Evolutionary conservation across 1,140 invertebrate genomes (phyloP).

Genomic region (Drosophila takahashii): DNA sequence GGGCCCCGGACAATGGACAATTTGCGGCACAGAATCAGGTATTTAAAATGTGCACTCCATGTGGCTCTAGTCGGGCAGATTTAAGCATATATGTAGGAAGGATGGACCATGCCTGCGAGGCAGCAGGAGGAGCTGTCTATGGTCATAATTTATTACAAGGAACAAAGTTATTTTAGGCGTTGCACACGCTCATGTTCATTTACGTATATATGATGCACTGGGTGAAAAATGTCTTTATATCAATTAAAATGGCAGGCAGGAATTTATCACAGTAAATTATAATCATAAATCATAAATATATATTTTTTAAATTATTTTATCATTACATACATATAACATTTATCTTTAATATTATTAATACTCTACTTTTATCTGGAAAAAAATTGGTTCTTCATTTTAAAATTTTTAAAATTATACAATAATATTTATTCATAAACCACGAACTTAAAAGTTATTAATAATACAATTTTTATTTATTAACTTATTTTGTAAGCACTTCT

Average conservation of each 20-base stretch:
- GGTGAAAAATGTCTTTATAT: constrained; percentile 3
- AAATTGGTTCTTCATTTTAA: too few relatives aligned
- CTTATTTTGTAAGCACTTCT: background rate
- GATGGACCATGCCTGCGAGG: constrained; percentile 21
- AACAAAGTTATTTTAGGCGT: constrained; percentile 73
- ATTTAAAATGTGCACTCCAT: constrained; percentile 69
- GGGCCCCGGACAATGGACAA: constrained; percentile 55
- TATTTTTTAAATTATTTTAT: too few relatives aligned
- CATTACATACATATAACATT: too few relatives aligned
- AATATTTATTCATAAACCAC: too few relatives aligned
- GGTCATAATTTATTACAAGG: constrained; percentile 70
- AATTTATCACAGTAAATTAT: background rate
- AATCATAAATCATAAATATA: too few relatives aligned
- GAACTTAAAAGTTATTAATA: too few relatives aligned
- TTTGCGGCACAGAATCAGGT: constrained; percentile 67
- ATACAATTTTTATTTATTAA: too few relatives aligned
- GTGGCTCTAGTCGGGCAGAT: constrained; percentile 39
- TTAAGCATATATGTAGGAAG: constrained; percentile 33
- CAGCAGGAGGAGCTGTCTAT: constrained; percentile 57
- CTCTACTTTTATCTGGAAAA: too few relatives aligned
- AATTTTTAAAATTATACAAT: too few relatives aligned
- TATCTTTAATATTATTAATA: too few relatives aligned
- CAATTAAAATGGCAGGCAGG: background rate
- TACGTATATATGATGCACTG: background rate
- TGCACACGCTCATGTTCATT: constrained; percentile 34